A percentile compares a stretch with the other conserved stretches of the same genome.
These are phyloP conservation scores for Corapipo altera DNA, from an alignment of 2,113 vertebrate genomes.

Conservation along the genomic window DNA sequence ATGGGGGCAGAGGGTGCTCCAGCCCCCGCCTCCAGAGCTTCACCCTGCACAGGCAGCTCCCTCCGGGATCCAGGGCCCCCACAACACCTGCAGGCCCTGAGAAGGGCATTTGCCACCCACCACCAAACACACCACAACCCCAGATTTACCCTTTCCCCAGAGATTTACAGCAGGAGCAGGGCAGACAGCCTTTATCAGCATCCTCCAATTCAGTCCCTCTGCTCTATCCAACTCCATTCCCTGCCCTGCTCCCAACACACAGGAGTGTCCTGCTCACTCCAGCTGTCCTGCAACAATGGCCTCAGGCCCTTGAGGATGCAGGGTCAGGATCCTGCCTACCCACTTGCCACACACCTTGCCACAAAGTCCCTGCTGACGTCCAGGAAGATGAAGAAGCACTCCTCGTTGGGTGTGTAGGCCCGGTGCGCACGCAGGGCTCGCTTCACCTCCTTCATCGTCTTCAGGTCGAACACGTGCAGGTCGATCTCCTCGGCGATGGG, in stretches of 20 bases:
- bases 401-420: constrained; percentile 93
- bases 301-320: accelerated
- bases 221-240: background rate
- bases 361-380: constrained; percentile 96
- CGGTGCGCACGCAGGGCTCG: constrained; percentile 87
- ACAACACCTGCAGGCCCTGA: background rate
- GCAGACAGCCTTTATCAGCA: background rate
- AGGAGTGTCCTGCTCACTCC: background rate
- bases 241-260: background rate
- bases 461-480: constrained; percentile 92
- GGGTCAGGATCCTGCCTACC: background rate
- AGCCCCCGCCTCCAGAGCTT: background rate
- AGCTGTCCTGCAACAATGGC: accelerated
- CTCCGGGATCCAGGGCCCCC: background rate
- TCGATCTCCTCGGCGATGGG: constrained; percentile 97
- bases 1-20: background rate
- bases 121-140: background rate
- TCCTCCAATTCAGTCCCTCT: background rate
- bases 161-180: background rate
- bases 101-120: background rate
- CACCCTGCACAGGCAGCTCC: background rate
- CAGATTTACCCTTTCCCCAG: background rate
- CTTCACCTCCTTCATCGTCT: constrained; percentile 91
- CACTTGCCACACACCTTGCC: constrained; percentile 80
- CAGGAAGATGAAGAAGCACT: constrained; percentile 97